Evolutionary conservation across 2,888 invertebrate species (phyloP).

Genomic region (Lepidocyrtoides sp.): DNA sequence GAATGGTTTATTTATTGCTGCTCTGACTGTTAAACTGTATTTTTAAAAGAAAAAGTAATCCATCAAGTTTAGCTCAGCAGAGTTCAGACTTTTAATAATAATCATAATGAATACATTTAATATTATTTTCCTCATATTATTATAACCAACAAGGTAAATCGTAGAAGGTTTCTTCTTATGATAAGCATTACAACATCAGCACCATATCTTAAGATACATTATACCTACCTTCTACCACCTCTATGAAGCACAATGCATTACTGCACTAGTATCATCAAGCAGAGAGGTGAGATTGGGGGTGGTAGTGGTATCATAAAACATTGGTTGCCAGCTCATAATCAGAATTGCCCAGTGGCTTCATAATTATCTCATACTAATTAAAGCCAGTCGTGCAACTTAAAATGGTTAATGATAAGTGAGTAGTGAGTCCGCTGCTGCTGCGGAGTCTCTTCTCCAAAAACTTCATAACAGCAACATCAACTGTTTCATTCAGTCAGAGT

Average conservation of each 20-base stretch:
- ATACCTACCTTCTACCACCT: too few species aligned
- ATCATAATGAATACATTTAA: conserved; percentile 17
- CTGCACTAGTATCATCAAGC: background rate
- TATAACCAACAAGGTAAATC: background rate
- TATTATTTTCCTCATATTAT: background rate
- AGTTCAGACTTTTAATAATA: conserved; percentile 14
- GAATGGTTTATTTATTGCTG: conserved; percentile 41
- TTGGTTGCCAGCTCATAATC: conserved; percentile 78
- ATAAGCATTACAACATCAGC: background rate
- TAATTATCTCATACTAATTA: conserved; percentile 80
- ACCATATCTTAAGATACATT: background rate
- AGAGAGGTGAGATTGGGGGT: conserved; percentile 78
- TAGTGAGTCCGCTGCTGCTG: conserved; percentile 47
- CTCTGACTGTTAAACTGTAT: background rate
- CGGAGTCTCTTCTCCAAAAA: conserved; percentile 31
- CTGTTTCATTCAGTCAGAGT: background rate
- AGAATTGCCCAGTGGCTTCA: conserved; percentile 80
- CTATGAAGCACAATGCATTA: too few species aligned
- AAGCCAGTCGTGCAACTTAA: conserved; percentile 78
- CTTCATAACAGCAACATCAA: conserved; percentile 17
- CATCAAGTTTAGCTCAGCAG: conserved; percentile 73
- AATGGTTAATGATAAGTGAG: conserved; percentile 75
- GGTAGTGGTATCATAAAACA: conserved; percentile 77
- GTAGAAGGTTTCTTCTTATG: background rate
- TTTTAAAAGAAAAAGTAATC: conserved; percentile 66